These are phyloP conservation scores for Momotus momota DNA, from an alignment of 2,797 vertebrate species.

Conservation along the genomic window DNA sequence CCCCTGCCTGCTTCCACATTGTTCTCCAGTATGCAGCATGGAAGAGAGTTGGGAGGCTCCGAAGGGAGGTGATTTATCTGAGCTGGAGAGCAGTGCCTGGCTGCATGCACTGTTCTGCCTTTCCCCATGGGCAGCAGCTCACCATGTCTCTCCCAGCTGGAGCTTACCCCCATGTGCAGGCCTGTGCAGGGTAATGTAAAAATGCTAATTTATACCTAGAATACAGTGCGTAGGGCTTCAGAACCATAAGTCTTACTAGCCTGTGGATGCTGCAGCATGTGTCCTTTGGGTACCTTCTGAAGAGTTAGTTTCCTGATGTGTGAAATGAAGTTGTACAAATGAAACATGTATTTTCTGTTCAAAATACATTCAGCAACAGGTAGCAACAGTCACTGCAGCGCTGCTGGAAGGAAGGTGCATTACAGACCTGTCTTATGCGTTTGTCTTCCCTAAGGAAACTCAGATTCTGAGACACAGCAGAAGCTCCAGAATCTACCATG, in stretches of 20 bases:
- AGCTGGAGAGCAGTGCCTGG: not conserved
- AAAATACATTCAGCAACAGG: not conserved
- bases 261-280: not conserved
- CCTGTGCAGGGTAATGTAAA: not conserved
- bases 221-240: not conserved
- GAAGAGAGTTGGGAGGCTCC: not conserved
- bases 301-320: not conserved
- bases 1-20: not conserved
- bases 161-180: not conserved
- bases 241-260: not conserved
- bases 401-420: not conserved
- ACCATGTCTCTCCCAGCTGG: rapidly evolving
- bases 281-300: not conserved
- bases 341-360: not conserved
- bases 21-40: not conserved
- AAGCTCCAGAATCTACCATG: not conserved
- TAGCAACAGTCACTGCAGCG: rapidly evolving
- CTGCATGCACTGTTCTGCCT: not conserved
- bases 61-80: not conserved
- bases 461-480: not conserved
- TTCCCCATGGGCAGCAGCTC: not conserved
- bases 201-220: not conserved
- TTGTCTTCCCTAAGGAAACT: not conserved
- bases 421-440: not conserved
- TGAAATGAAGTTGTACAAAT: not conserved